phyloP scores from a whole-genome alignment of 1,140 invertebrate species.

The Drosophila ohnishii region DNA sequence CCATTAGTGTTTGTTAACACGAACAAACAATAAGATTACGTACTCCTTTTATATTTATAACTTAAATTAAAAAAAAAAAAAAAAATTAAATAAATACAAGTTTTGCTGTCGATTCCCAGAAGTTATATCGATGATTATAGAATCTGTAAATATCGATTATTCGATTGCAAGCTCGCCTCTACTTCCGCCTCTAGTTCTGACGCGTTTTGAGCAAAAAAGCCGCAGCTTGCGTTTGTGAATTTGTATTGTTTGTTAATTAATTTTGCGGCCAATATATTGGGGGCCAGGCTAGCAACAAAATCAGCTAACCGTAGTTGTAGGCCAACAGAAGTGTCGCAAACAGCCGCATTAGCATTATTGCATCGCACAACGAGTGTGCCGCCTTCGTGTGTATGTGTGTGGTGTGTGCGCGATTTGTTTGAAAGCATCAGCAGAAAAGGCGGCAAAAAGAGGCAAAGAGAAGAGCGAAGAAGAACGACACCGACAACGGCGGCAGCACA shows the following conservation, averaged over 20 bases:
- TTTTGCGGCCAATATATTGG: slow-evolving; percentile 33
- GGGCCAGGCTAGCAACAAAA: slow-evolving; percentile 22
- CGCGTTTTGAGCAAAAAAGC: slow-evolving; percentile 31
- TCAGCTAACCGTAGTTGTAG: slow-evolving; percentile 32
- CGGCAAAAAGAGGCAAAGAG: slow-evolving; percentile 56
- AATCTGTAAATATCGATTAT: neutral
- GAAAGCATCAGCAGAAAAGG: slow-evolving; percentile 72
- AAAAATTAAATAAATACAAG: too few species aligned
- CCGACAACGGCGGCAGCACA: slow-evolving; percentile 22
- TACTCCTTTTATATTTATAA: too few species aligned
- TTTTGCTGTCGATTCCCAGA: too few species aligned
- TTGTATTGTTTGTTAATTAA: slow-evolving; percentile 35
- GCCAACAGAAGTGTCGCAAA: slow-evolving; percentile 34
- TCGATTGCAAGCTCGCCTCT: neutral
- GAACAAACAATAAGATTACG: too few species aligned
- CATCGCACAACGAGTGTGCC: slow-evolving; percentile 26
- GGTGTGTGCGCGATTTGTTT: slow-evolving; percentile 50
- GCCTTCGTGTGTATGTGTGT: slow-evolving; percentile 28
- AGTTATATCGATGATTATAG: neutral
- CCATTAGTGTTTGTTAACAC: too few species aligned
- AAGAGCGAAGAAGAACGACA: slow-evolving; percentile 37
- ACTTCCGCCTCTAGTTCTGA: slow-evolving; percentile 21
- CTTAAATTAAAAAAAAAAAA: too few species aligned
- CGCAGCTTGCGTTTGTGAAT: slow-evolving; percentile 23
- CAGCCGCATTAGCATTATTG: slow-evolving; percentile 49